These are phyloP conservation scores for Acanthiza pusilla DNA, from an alignment of 2,797 vertebrate species.

Conservation along the genomic window DNA sequence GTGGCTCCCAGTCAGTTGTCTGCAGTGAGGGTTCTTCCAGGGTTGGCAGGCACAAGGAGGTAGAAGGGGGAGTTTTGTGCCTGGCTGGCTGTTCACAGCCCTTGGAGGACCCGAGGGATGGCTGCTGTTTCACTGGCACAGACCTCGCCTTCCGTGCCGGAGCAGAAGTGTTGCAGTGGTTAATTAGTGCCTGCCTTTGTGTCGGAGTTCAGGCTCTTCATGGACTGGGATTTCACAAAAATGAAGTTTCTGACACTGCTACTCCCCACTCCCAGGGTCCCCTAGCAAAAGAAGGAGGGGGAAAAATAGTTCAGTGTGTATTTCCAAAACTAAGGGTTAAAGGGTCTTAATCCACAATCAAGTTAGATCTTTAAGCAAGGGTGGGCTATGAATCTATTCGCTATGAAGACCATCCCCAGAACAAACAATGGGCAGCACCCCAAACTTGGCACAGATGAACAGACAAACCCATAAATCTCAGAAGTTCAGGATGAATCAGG, in stretches of 20 bases:
- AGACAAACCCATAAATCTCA: background rate
- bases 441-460: background rate
- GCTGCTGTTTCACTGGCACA: background rate
- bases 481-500: background rate
- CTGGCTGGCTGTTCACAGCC: background rate
- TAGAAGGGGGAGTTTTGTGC: background rate
- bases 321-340: background rate
- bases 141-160: fast-evolving
- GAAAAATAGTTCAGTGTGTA: background rate
- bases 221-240: background rate
- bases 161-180: background rate
- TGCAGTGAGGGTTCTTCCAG: background rate
- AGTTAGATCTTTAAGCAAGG: background rate
- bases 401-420: fast-evolving
- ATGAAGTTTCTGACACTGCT: background rate
- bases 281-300: background rate
- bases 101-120: background rate
- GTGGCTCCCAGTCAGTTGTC: background rate
- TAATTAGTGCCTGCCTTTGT: background rate
- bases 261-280: background rate
- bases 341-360: background rate
- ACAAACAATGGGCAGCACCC: background rate
- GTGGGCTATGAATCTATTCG: background rate
- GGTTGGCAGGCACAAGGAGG: background rate
- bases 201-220: background rate